Evolutionary conservation across 2,888 invertebrate species (phyloP).

Genomic region (Scelioninae gen. 1): DNA sequence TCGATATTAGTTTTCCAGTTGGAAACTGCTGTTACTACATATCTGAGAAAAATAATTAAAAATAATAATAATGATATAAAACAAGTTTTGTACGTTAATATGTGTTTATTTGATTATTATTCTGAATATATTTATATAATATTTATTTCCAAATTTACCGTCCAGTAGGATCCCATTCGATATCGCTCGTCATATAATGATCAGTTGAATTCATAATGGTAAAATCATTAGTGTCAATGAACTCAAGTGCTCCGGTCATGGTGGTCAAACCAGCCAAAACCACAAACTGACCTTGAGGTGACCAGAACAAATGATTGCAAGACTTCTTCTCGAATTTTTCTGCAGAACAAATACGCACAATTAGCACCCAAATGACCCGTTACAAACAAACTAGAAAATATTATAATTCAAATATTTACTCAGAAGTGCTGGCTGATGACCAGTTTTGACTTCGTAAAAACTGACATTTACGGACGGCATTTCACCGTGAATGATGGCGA

Average conservation of each 20-base stretch:
- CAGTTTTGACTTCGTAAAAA: constrained; percentile 96
- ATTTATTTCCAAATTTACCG: constrained; percentile 83
- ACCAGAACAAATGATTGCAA: constrained; percentile 97
- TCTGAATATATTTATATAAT: constrained; percentile 84
- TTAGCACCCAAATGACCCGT: too few relatives aligned
- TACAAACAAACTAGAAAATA: too few relatives aligned
- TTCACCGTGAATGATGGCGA: constrained; percentile 98
- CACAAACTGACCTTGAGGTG: constrained; percentile 97
- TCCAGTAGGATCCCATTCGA: constrained; percentile 99
- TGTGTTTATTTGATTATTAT: constrained; percentile 97
- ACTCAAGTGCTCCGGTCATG: constrained; percentile 95
- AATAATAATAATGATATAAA: too few relatives aligned
- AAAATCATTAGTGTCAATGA: constrained; percentile 97
- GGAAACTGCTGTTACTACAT: constrained; percentile 97
- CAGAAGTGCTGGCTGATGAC: constrained; percentile 93
- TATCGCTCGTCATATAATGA: constrained; percentile 97
- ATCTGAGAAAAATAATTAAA: too few relatives aligned
- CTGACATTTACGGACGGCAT: constrained; percentile 93
- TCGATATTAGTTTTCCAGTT: constrained; percentile 98
- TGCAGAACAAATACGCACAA: constrained; percentile 63
- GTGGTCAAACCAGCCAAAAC: constrained; percentile 94
- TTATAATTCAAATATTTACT: constrained; percentile 86
- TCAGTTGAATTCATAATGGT: constrained; percentile 97
- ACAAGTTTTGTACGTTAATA: too few relatives aligned
- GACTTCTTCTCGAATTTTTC: constrained; percentile 91